Evolutionary conservation across 1,140 invertebrate genomes (phyloP).

Genomic region (Drosophila tsacasi): DNA sequence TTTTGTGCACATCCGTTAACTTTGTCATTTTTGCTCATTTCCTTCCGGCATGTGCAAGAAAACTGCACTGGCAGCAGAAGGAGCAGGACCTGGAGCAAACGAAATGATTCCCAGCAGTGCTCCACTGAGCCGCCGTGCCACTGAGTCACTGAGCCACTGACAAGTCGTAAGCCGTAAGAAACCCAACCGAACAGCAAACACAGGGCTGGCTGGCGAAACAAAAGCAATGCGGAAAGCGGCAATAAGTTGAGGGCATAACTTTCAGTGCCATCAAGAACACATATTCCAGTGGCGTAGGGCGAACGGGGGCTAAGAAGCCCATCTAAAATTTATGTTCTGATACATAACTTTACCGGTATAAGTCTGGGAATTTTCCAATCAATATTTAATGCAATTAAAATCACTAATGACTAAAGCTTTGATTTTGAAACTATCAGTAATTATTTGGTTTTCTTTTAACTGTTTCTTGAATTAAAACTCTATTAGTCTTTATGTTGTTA

Average conservation of each 20-base stretch:
- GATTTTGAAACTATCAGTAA: background rate
- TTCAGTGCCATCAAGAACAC: slow-evolving; percentile 54
- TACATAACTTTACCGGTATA: background rate
- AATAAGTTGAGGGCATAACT: slow-evolving; percentile 80
- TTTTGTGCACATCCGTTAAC: slow-evolving; percentile 84
- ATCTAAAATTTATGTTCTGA: background rate
- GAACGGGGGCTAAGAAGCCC: too few relatives aligned
- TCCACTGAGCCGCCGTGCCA: slow-evolving; percentile 67
- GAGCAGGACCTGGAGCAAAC: slow-evolving; percentile 49
- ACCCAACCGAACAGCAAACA: slow-evolving; percentile 62
- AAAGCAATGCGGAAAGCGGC: slow-evolving; percentile 75
- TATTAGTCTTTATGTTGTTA: background rate
- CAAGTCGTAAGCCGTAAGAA: slow-evolving; percentile 77
- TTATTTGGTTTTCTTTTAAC: background rate
- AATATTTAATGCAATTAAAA: slow-evolving; percentile 2
- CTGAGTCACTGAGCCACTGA: slow-evolving; percentile 72
- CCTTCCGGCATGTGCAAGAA: slow-evolving; percentile 77
- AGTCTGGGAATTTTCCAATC: background rate
- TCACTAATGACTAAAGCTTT: background rate
- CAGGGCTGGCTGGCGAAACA: slow-evolving; percentile 50
- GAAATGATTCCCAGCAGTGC: slow-evolving; percentile 77
- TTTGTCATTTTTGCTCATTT: slow-evolving; percentile 84
- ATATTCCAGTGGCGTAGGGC: slow-evolving; percentile 15
- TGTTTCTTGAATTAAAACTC: background rate
- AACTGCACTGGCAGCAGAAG: slow-evolving; percentile 58